Conservation (phyloP, 2,797 vertebrate species). For the Triplophysa yarkandensis region DNA sequence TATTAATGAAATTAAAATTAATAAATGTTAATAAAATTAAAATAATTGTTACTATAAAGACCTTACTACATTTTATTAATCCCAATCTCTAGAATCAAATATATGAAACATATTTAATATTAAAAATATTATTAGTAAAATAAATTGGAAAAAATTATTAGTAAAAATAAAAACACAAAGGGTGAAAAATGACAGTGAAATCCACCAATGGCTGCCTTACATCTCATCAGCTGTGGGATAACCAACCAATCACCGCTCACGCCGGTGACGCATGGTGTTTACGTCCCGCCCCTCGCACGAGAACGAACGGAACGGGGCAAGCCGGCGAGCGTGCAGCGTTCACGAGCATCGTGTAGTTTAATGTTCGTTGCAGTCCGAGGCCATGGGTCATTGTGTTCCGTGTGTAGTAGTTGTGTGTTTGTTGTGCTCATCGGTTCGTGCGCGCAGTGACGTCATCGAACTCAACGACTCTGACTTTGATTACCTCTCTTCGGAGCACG, state of each 20-base stretch:
- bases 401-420: conserved; percentile 7
- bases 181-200: conserved; percentile 46
- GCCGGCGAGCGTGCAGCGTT: background rate
- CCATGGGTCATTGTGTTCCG: conserved; percentile 17
- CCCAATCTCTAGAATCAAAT: too few relatives aligned
- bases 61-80: too few relatives aligned
- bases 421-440: conserved; percentile 27
- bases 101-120: too few relatives aligned
- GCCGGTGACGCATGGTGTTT: conserved; percentile 28
- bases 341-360: background rate
- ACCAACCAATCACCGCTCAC: conserved; percentile 58
- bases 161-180: too few relatives aligned
- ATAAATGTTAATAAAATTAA: too few relatives aligned
- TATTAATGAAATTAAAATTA: too few relatives aligned
- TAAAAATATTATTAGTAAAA: too few relatives aligned
- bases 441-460: conserved; percentile 70
- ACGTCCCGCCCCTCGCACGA: conserved; percentile 49
- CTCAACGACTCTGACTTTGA: conserved; percentile 76
- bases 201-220: conserved; percentile 56
- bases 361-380: background rate
- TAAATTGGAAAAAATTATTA: too few relatives aligned
- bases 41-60: too few relatives aligned
- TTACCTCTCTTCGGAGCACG: conserved; percentile 73
- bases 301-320: background rate
- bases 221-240: conserved; percentile 40